Evolutionary conservation across 37 sponge, comb jelly and placozoan genomes (phyloP), one percentile per base, ranked within the genome.

Genomic region (Eunapius fragilis): DNA sequence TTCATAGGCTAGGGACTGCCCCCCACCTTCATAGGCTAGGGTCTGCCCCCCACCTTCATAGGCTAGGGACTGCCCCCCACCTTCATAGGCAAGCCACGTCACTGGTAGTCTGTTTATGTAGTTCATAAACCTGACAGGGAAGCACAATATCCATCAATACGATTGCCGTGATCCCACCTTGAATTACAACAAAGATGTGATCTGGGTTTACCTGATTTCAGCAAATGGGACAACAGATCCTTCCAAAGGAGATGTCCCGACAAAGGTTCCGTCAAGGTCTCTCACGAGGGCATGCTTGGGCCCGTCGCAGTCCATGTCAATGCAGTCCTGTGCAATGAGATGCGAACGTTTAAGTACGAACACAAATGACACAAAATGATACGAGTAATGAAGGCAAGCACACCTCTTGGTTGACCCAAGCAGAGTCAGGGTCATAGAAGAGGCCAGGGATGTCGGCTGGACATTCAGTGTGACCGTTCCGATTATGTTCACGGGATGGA

Each of bases 271-370:
- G 83, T 98, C 98, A 31, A 92, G 25, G 74, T 98, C 98, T 24
- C 87, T 70, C 14, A 98, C 70, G 12, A 98, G 83, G 25, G 95
- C 84, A 80, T 98, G 95, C 85, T 98, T 98, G 37, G 94, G 97
- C 35, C 96, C 98, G 89, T 98, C 98, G 93, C 98, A 98, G 68
- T 96, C 96, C 98, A 98, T 98, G 45, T 98, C 98, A 34, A 98
- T 85, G 77, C 98, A 98, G 71, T 98, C 98, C 86, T 91, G 6
- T 6, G 71, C 73, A 72, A 12, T 33, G 13, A 72, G 6, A 41
- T 41, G 41, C 6, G 6, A 41, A 6, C 6, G 41, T 6, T 41
- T 6, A 41, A 41, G 41, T 41, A 41, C 3, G 6, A 9, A 41
- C 6, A 41, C 6, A 3, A 72, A 22, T 9, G 6, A 41, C n/a